Conservation (phyloP, 2,888 invertebrate species). For the Unio pictorum region DNA sequence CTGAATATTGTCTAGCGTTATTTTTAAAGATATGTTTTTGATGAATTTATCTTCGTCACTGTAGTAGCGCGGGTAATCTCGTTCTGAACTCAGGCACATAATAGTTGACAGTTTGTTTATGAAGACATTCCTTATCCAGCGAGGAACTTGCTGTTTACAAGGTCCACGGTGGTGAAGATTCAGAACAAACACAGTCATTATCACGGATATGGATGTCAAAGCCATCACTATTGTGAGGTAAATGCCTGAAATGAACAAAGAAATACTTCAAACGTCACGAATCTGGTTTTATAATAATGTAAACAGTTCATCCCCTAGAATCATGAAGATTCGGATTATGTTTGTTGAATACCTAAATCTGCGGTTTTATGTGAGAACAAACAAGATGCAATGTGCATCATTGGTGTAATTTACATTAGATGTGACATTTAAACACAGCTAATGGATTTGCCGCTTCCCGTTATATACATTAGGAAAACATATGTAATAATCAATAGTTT, state of each 20-base stretch:
- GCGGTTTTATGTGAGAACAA: no score
- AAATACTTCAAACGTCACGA: no score
- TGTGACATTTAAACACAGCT: no score
- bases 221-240: constrained; percentile 77
- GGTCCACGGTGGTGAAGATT: constrained; percentile 76
- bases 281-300: no score
- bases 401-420: no score
- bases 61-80: constrained; percentile 14
- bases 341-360: no score
- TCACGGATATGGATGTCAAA: constrained; percentile 76
- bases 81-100: constrained; percentile 31
- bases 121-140: constrained; percentile 71
- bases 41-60: constrained; percentile 49
- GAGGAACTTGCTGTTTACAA: constrained; percentile 72
- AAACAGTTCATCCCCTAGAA: no score
- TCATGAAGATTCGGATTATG: no score
- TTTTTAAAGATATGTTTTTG: constrained; percentile 64
- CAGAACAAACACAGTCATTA: constrained; percentile 75
- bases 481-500: no score
- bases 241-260: constrained; percentile 69
- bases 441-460: no score
- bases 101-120: constrained; percentile 37
- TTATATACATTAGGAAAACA: no score
- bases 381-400: no score
- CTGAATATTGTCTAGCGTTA: constrained; percentile 69